Evolutionary conservation across 2,113 vertebrate genomes (phyloP), one percentile per base, ranked within the genome.

Genomic region (Grus americana): DNA sequence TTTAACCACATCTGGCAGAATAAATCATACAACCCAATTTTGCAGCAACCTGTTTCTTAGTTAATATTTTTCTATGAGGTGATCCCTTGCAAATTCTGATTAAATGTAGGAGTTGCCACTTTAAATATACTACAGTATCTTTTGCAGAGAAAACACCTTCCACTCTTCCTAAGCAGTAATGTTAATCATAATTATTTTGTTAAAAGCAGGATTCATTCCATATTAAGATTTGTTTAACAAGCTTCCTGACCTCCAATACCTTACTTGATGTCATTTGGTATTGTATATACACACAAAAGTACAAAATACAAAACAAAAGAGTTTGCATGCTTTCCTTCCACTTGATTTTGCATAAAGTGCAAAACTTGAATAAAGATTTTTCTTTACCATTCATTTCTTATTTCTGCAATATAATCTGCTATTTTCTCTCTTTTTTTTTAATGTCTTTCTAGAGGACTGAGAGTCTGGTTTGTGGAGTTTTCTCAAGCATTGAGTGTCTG

Each of bases 1-100:
- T 65, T 96, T 95, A 92, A 95, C 59, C 79, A 93, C 72, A 88
- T 97, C 57, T 89, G 80, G 68, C 36, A 95, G 89, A 66, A 92
- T 30, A 85, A 95, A 91, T 91, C 81, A 57, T 52, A 36, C 16
- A 57, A 72, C 40, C 38, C 11, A 83, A 65, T 92, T 97, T 95
- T 97, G 62, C 55, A 79, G 83, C 32, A 94, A 71, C 40, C 66
- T 92, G 38, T 85, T 97, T 76, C 67, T 85, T 87, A 88, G 55
- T 26, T 40, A 86, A 36, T 85, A 76, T 55, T 97, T 92, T 96
- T 38, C 81, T 92, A 10, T 67, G 54, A 90, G 42, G 46, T 58
- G 32, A 78, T 62, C 30, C 42, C 71, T 74, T 90, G 76, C 54
- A 95, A 97, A 94, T 94, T 92, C 66, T 87, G 76, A 72, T 65